Evolutionary conservation across 1,140 invertebrate species (phyloP), one percentile per base, ranked within the genome.

Genomic region (Lasioglossum baleicum): DNA sequence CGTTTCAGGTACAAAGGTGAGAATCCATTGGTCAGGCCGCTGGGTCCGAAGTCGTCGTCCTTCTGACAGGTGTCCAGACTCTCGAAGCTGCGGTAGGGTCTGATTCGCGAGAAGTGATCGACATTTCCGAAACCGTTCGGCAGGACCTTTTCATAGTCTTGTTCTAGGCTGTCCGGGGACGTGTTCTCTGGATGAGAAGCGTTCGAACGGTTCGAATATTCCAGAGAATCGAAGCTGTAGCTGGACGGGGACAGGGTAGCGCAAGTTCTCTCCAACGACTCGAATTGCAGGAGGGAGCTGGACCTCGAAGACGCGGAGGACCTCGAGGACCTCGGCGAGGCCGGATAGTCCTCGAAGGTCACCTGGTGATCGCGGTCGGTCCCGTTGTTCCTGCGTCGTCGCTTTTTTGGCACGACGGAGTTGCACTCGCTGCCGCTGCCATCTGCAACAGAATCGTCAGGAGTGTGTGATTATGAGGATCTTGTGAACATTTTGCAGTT

Each of bases 261-360:
- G 87, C 95, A 96, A 56, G 95, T 96, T 80, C 95, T 94, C 86
- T 96, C 96, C 68, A 97, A 91, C 0, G 95, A 96, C 90, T 97
- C 96, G 89, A 97, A 97, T 90, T 97, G 96, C 40, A 97, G 93
- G 42, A 97, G 92, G 72, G 96, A 97, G 60, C 96, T 96, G 40
- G 96, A 96, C 65, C 96, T 94, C 90, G 86, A 90, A 0, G 88
- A 90, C 35, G 77, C 75, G 10, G 89, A 90, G 0, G 90, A 89
- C 61, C 88, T 89, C 78, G 89, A 90, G 31, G 85, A 91, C 68
- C 86, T 88, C 63, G 90, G 95, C 87, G 89, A 95, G 89, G 64
- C 93, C 91, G 86, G 92, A 88, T 78, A 91, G 53, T 85, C 91
- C 81, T 84, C 93, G 90, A 88, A 86, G 89, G 48, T 92, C 64